These are phyloP conservation scores for Cydia pomonella DNA, from an alignment of 1,140 invertebrate species.

Conservation along the genomic window DNA sequence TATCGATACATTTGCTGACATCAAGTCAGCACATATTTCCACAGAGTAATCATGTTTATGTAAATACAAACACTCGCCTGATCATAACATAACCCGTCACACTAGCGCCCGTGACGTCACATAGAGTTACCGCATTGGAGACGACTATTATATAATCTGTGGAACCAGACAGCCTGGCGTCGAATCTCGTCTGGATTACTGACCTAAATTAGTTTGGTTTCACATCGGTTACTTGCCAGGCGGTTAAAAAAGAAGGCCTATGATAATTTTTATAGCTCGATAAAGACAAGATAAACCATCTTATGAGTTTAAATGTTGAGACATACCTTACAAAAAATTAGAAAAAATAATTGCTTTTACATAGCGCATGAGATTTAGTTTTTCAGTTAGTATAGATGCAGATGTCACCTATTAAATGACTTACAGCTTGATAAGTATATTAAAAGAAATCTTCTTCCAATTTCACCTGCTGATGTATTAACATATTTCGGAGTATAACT, in stretches of 20 bases:
- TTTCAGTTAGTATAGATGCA: too few species aligned
- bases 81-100: background rate
- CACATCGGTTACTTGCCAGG: background rate
- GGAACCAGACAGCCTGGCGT: constrained; percentile 8
- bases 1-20: background rate
- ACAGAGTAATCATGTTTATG: background rate
- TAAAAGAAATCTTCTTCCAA: too few species aligned
- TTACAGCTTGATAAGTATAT: too few species aligned
- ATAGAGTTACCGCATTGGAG: background rate
- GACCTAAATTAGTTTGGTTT: background rate
- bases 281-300: background rate
- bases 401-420: too few species aligned
- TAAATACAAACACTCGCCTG: background rate
- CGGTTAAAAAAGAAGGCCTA: background rate
- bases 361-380: too few species aligned
- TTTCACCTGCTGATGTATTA: too few species aligned
- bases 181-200: constrained; percentile 6
- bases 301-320: too few species aligned
- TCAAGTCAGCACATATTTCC: background rate
- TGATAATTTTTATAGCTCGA: background rate
- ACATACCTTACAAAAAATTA: too few species aligned
- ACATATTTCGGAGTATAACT: too few species aligned
- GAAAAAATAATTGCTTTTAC: too few species aligned
- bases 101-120: background rate
- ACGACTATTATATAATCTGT: background rate